Base-by-base conservation (phyloP, 2,888 invertebrate species). In the Nymphalis c-album region DNA sequence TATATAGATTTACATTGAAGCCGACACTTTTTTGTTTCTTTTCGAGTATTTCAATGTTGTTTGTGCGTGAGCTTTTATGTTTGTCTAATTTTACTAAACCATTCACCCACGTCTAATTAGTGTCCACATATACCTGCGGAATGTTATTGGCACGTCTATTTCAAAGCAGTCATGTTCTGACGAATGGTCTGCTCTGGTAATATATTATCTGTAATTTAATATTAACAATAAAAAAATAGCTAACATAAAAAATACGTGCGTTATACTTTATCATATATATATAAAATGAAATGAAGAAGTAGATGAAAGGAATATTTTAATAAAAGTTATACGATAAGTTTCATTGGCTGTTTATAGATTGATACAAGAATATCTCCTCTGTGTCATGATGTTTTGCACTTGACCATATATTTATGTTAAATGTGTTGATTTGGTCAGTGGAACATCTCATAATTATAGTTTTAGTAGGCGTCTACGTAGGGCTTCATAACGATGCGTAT, bases 51-150 rank as follows among this genome's bases (percentile, higher is more conserved):
- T 60, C 63, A 59, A 46, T 63, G 10, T 51, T 18, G 18, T 10
- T 57, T 35, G 46, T 53, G 46, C 50, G 62, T 55, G 35, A 74
- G 64, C 69, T 79, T 77, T 80, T 76, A 76, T 76, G 76, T 77
- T 75, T 75, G 70, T 75, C 83, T 83, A 84, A 85, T 86, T 84
- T 80, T 78, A 79, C 79, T 77, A 77, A 77, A 76, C 77, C 77
- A 79, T 83, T 83, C 81, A 79, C 78, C 78, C 75, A 78, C 79
- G 79, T 85, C 83, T 87, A 85, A 88, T 88, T 88, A 88, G 83
- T 82, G 85, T 84, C 84, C 85, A 81, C 84, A 80, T 85, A 83
- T 84, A 82, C 79, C 76, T 81, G 80, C 78, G 78, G 77, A 85
- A 80, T 84, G 83, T 85, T 85, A 82, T 83, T 85, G 80, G 78